These are phyloP conservation scores for Cyphomyrus discorhynchus DNA, from an alignment of 2,113 vertebrate genomes.

Conservation along the genomic window DNA sequence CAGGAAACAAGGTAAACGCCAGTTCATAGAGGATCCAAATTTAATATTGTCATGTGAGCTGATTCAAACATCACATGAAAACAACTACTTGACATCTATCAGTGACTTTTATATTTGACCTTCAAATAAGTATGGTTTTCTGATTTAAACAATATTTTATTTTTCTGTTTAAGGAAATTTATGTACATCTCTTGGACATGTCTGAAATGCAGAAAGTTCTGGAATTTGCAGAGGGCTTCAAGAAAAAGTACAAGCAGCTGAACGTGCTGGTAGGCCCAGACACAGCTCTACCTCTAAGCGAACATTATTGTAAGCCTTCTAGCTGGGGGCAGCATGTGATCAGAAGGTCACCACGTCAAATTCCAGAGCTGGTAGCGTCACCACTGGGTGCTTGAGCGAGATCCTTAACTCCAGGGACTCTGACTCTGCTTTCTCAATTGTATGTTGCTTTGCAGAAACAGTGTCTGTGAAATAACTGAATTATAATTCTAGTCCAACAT, in stretches of 20 bases:
- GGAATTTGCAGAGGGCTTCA: slow-evolving; percentile 61
- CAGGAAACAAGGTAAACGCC: slow-evolving; percentile 50
- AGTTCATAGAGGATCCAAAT: not conserved
- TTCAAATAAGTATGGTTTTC: not conserved
- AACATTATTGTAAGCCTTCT: not conserved
- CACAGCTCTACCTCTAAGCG: not conserved
- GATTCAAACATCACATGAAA: not conserved
- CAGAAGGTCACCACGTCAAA: not conserved
- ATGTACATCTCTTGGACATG: slow-evolving; percentile 57
- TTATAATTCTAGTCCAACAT: not conserved
- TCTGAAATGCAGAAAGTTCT: slow-evolving; percentile 53
- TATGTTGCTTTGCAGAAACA: not conserved
- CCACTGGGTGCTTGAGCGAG: not conserved
- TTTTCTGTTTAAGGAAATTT: slow-evolving; percentile 48
- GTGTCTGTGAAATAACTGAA: not conserved
- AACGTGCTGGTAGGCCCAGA: slow-evolving; percentile 53
- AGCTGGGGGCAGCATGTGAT: not conserved
- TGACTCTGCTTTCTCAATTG: not conserved
- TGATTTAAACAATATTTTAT: not conserved
- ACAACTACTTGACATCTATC: not conserved
- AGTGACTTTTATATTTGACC: not conserved
- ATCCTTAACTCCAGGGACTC: not conserved
- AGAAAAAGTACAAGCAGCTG: slow-evolving; percentile 49
- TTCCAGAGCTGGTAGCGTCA: not conserved
- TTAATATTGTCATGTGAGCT: not conserved